Evolutionary conservation across 1,140 invertebrate species (phyloP).

Genomic region (Metaphire vulgaris): DNA sequence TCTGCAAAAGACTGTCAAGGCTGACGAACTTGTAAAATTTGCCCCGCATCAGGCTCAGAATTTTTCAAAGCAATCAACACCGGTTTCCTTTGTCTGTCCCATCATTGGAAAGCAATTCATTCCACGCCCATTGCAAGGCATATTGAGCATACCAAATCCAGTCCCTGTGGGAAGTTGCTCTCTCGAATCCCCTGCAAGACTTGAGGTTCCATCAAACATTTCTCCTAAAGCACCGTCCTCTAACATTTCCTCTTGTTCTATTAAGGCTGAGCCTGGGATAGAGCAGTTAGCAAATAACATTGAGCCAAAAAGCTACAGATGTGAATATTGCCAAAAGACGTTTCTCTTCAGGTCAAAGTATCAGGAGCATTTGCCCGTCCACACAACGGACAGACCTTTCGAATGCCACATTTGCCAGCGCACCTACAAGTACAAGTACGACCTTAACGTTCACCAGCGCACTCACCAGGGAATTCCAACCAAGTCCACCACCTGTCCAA

Average conservation of each 20-base stretch:
- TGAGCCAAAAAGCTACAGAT: slow-evolving; percentile 14
- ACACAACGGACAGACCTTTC: slow-evolving; percentile 24
- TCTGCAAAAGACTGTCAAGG: too few species aligned
- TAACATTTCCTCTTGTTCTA: too few species aligned
- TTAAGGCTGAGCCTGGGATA: neutral
- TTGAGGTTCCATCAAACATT: too few species aligned
- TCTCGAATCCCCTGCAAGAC: too few species aligned
- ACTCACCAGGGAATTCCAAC: slow-evolving; percentile 28
- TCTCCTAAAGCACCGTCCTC: too few species aligned
- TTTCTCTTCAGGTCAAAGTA: slow-evolving; percentile 28
- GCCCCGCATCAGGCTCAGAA: neutral
- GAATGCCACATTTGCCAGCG: slow-evolving; percentile 22
- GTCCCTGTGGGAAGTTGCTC: too few species aligned
- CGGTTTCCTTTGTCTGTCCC: neutral
- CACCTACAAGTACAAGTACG: slow-evolving; percentile 30
- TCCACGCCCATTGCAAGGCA: too few species aligned
- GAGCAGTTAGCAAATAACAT: neutral
- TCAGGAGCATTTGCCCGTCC: slow-evolving; percentile 27
- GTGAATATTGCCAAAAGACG: slow-evolving; percentile 18
- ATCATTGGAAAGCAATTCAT: neutral
- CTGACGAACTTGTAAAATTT: neutral
- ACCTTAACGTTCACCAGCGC: slow-evolving; percentile 24
- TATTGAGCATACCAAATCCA: too few species aligned
- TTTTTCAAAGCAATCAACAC: neutral
- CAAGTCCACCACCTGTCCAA: slow-evolving; percentile 27